Percentiles rank a stretch among this genome's conserved stretches.
phyloP scores from a whole-genome alignment of 2,888 invertebrate genomes.

The Notodromas monacha region DNA sequence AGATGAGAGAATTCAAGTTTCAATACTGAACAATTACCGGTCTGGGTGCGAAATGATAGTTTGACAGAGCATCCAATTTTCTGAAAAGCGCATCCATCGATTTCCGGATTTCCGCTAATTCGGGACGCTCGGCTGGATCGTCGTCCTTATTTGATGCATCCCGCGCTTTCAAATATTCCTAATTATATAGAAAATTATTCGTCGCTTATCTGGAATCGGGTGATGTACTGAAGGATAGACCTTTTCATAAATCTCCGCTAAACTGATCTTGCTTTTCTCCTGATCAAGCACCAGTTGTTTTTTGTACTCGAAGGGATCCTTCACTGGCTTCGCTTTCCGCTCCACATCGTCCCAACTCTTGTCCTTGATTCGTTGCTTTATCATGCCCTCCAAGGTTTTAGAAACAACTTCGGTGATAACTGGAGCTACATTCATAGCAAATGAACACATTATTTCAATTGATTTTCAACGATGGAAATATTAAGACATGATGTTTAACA shows the following conservation, averaged over 20 bases:
- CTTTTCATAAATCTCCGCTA: constrained; percentile 73
- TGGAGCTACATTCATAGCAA: constrained; percentile 35
- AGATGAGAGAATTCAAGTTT: constrained; percentile 8
- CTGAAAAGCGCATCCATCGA: constrained; percentile 39
- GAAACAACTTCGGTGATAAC: constrained; percentile 72
- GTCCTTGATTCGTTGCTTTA: constrained; percentile 65
- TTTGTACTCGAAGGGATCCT: constrained; percentile 47
- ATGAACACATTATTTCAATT: no score
- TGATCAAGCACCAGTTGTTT: constrained; percentile 61
- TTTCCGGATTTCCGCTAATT: constrained; percentile 39
- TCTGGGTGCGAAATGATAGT: constrained; percentile 78
- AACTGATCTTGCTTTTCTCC: constrained; percentile 66
- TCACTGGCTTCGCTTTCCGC: constrained; percentile 46
- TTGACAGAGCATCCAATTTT: constrained; percentile 64
- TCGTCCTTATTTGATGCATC: constrained; percentile 23
- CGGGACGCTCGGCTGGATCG: constrained; percentile 24
- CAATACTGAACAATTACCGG: no score
- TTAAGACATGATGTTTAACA: no score
- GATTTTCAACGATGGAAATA: no score
- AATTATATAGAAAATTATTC: neutral
- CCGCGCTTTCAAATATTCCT: constrained; percentile 37
- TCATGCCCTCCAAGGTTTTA: constrained; percentile 50
- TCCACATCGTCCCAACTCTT: constrained; percentile 76
- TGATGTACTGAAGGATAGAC: constrained; percentile 12
- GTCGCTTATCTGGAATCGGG: neutral